Conservation (phyloP, 2,888 invertebrate genomes). For the Phortica magna region DNA sequence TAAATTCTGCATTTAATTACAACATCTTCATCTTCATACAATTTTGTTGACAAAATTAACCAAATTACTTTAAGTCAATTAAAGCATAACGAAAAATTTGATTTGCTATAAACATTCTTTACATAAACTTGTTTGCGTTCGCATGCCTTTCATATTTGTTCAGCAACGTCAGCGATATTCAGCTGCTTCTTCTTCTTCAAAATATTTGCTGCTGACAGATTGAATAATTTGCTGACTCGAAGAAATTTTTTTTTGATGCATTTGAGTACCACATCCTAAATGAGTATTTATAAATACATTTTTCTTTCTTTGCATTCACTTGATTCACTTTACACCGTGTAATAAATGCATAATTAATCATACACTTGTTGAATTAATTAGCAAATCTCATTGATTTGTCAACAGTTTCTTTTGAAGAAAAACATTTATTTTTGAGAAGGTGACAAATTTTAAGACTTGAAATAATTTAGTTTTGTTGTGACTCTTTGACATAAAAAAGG, state of each 20-base stretch:
- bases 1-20: neutral
- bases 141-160: neutral
- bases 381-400: slow-evolving; percentile 17
- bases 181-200: no score
- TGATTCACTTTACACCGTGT: neutral
- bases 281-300: neutral
- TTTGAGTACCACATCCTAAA: no score
- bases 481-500: no score
- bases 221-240: no score
- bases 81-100: neutral
- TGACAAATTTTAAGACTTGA: no score
- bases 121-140: neutral
- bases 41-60: neutral
- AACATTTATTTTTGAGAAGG: no score
- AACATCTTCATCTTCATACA: neutral
- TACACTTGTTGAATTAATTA: neutral
- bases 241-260: no score
- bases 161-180: no score
- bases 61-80: neutral
- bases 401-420: neutral
- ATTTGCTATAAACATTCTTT: neutral
- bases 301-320: neutral
- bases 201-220: no score
- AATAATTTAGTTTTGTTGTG: no score
- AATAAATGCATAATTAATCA: slow-evolving; percentile 18